These are phyloP conservation scores for Dryococelus australis DNA, from an alignment of 2,888 invertebrate species.

Conservation along the genomic window DNA sequence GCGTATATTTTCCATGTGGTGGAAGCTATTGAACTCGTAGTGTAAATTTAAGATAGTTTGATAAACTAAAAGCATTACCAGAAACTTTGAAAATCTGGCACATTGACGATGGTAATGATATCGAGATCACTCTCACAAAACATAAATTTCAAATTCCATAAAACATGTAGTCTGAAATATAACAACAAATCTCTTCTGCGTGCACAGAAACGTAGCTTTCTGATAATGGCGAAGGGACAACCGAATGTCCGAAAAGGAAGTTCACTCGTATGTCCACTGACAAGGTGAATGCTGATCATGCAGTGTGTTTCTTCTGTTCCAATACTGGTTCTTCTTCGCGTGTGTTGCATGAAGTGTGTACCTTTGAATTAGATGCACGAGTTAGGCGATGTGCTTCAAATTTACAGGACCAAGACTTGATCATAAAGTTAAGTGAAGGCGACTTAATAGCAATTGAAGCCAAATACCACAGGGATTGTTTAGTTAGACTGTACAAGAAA, in stretches of 20 bases:
- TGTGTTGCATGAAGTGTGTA: too few species aligned
- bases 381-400: too few species aligned
- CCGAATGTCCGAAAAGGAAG: neutral
- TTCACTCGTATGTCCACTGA: neutral
- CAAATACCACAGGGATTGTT: neutral
- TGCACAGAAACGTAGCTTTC: neutral
- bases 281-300: neutral
- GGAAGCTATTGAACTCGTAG: neutral
- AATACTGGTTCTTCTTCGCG: neutral
- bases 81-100: constrained; percentile 1
- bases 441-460: neutral
- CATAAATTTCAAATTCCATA: neutral
- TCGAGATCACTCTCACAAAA: neutral
- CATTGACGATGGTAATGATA: neutral
- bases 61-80: neutral
- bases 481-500: constrained; percentile 21
- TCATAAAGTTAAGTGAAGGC: neutral
- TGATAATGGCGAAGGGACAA: neutral
- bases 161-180: neutral
- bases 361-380: too few species aligned
- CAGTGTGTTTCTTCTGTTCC: neutral
- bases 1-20: neutral
- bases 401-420: too few species aligned
- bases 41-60: neutral
- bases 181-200: neutral